phyloP scores from a whole-genome alignment of 2,888 invertebrate species.

The Cataglyphis altisquamis region DNA sequence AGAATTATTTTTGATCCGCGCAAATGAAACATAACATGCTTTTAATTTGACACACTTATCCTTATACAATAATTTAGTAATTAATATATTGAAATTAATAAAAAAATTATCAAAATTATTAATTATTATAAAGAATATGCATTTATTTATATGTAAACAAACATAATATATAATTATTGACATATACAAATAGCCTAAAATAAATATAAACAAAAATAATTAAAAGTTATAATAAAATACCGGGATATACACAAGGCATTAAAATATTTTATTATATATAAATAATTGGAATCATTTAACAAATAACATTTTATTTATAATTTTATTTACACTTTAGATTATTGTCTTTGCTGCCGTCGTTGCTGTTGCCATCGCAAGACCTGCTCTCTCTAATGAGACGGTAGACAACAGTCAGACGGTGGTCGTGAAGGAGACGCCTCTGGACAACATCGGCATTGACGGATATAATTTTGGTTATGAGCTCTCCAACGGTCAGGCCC shows the following conservation, averaged over 20 bases:
- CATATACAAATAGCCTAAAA: neutral
- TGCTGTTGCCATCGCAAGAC: constrained; percentile 76
- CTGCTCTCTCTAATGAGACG: constrained; percentile 41
- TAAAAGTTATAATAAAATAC: neutral
- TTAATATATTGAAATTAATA: neutral
- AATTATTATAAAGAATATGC: neutral
- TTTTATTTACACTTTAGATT: constrained; percentile 64
- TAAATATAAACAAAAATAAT: neutral
- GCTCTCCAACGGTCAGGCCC: constrained; percentile 77
- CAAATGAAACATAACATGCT: neutral
- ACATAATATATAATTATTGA: neutral
- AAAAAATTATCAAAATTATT: neutral
- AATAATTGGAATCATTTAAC: constrained; percentile 9
- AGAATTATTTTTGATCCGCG: neutral
- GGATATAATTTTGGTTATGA: constrained; percentile 78
- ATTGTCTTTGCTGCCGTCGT: constrained; percentile 75
- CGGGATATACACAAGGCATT: neutral
- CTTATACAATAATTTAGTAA: neutral
- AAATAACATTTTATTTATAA: neutral
- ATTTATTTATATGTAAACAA: neutral
- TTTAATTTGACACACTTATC: neutral
- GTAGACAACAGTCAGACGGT: constrained; percentile 52
- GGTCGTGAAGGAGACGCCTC: constrained; percentile 75
- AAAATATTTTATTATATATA: neutral
- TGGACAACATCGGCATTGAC: constrained; percentile 80